Conservation (phyloP, 2,888 invertebrate genomes). For the Leptinotarsa haldemani region DNA sequence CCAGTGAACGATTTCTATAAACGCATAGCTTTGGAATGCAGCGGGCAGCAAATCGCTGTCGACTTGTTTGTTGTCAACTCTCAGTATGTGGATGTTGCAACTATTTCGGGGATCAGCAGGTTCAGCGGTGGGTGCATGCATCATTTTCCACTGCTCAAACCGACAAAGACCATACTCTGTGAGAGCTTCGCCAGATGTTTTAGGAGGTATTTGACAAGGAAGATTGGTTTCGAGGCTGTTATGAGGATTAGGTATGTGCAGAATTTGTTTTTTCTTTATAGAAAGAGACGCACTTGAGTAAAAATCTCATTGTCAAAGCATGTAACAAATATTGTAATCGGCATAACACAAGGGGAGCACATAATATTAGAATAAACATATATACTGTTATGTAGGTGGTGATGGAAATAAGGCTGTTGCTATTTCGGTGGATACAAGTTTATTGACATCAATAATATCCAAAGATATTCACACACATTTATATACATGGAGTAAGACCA, state of each 20-base stretch:
- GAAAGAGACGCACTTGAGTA: no score
- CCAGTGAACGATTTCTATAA: conserved; percentile 99
- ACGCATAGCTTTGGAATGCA: conserved; percentile 94
- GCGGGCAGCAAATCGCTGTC: conserved; percentile 94
- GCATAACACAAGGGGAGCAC: no score
- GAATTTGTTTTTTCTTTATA: no score
- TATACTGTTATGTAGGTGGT: no score
- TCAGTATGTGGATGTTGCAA: conserved; percentile 94
- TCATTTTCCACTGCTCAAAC: conserved; percentile 90
- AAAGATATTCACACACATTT: no score
- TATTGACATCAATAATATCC: no score
- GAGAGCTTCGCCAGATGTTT: conserved; percentile 83
- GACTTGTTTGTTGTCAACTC: conserved; percentile 94
- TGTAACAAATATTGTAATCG: no score
- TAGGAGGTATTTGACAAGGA: conserved; percentile 90
- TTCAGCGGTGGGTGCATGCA: conserved; percentile 95
- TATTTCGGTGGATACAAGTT: no score
- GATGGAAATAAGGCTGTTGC: no score
- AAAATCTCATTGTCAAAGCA: no score
- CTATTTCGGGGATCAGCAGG: conserved; percentile 88
- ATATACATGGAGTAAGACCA: no score
- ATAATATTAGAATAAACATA: no score
- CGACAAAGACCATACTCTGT: conserved; percentile 76
- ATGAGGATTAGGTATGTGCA: conserved; percentile 78
- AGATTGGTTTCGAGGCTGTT: conserved; percentile 99